Evolutionary conservation across 2,888 invertebrate genomes (phyloP), one percentile per base, ranked within the genome.

Genomic region (Willowsia nigromaculata): DNA sequence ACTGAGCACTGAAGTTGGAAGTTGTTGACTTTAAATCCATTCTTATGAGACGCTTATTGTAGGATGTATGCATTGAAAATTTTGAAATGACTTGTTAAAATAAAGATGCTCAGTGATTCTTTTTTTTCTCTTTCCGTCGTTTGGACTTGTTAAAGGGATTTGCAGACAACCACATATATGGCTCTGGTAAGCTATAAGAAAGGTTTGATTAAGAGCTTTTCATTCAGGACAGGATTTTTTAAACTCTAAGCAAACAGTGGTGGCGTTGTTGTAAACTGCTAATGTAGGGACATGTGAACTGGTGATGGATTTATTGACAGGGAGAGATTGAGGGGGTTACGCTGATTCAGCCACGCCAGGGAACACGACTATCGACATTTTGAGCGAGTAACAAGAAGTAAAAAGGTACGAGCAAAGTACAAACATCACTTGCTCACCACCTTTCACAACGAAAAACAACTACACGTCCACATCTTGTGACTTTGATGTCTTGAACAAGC

Each of bases 271-370:
- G 25, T 27, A 59, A 59, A 27, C 27, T 25, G 11, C 11, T 27
- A 1, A 59, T 27, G 59, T 27, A 59, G 59, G 59, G 27, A 59
- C 27, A 81, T 43, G 82, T 15, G 11, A 83, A 62, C 81, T 83
- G 68, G 53, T 71, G 83, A 71, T 43, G 43, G 37, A 56, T 71
- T 71, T 84, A 84, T 84, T 84, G 83, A 84, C 71, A 84, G 71
- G 53, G 30, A 40, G 71, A 33, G 47, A 68, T 37, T 1, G 30
- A 53, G 78, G 62, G 68, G 68, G 25, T 71, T 43, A 25, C 15
- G 22, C 6, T 65, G 18, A 59, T 11, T 47, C 22, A 84, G 53
- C 83, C 83, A 84, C 50, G 37, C 83, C 83, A 83, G 68, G 71
- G 37, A 65, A 83, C 68, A 83, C 83, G 83, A 43, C 56, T n/a